Evolutionary conservation across 2,888 invertebrate genomes (phyloP).

Genomic region (Branchipolynoe longqiensis): DNA sequence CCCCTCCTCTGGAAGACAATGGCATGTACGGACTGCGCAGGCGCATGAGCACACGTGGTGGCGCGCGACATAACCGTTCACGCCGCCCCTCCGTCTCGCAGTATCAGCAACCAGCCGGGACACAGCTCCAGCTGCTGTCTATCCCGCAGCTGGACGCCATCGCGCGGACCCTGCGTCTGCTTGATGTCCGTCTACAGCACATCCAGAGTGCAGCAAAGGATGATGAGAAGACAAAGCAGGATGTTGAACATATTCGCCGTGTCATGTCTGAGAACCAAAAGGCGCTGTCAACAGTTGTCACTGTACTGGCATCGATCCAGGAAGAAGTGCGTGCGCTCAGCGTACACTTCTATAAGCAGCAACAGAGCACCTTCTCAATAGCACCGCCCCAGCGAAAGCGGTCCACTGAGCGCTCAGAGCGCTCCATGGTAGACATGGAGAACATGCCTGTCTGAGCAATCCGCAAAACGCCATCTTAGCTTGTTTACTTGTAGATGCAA

Average conservation of each 20-base stretch:
- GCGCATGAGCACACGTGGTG: slow-evolving; percentile 55
- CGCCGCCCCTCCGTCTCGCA: slow-evolving; percentile 37
- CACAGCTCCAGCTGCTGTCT: slow-evolving; percentile 71
- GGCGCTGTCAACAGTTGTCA: slow-evolving; percentile 80
- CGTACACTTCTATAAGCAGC: slow-evolving; percentile 40
- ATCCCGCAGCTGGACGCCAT: slow-evolving; percentile 81
- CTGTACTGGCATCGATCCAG: slow-evolving; percentile 80
- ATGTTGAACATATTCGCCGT: slow-evolving; percentile 80
- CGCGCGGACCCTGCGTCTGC: slow-evolving; percentile 79
- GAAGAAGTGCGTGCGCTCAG: slow-evolving; percentile 73
- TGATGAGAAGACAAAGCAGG: slow-evolving; percentile 79
- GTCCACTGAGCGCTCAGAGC: slow-evolving; percentile 11
- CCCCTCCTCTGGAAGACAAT: slow-evolving; percentile 36
- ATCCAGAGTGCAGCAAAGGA: slow-evolving; percentile 80
- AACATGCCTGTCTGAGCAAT: slow-evolving; percentile 45
- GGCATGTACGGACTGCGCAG: slow-evolving; percentile 23
- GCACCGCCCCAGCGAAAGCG: slow-evolving; percentile 25
- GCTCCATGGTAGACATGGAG: slow-evolving; percentile 46
- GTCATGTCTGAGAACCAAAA: slow-evolving; percentile 82
- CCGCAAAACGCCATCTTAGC: not conserved
- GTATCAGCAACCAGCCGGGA: slow-evolving; percentile 10
- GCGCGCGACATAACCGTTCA: slow-evolving; percentile 25
- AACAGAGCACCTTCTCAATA: slow-evolving; percentile 33
- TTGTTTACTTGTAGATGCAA: not conserved
- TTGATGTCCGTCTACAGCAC: slow-evolving; percentile 81